Percentiles rank a stretch among this genome's conserved stretches.
These are phyloP conservation scores for Lucilia cuprina DNA, from an alignment of 1,140 invertebrate species.

Conservation along the genomic window DNA sequence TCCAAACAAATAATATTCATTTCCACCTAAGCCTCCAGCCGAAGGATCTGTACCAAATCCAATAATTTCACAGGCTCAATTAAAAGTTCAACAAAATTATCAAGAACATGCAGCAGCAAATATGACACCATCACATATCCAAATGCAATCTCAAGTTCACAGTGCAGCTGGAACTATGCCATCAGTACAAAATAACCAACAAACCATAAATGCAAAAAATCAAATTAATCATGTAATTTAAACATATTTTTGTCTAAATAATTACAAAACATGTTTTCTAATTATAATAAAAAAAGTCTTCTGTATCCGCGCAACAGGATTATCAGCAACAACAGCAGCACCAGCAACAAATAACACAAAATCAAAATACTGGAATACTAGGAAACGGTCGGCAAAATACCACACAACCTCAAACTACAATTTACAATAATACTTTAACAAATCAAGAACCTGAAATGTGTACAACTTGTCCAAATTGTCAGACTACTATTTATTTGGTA, in stretches of 20 bases:
- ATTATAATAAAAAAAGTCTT: not conserved
- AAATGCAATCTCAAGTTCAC: conserved; percentile 7
- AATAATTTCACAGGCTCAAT: not conserved
- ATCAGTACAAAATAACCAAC: not conserved
- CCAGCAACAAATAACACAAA: conserved; percentile 10
- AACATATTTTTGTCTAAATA: not conserved
- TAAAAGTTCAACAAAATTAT: not conserved
- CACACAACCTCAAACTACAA: not conserved
- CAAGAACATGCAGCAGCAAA: conserved; percentile 32
- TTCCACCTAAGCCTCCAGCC: not conserved
- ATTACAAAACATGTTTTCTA: not conserved
- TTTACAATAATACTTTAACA: conserved; percentile 8
- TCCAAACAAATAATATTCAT: not conserved
- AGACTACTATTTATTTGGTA: conserved; percentile 57
- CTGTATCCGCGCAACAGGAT: conserved; percentile 18
- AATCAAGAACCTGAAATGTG: conserved; percentile 52
- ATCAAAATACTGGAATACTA: not conserved
- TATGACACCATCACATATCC: not conserved
- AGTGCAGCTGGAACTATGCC: not conserved
- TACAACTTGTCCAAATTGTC: conserved; percentile 59
- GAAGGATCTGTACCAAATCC: not conserved
- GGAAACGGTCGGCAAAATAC: conserved; percentile 27
- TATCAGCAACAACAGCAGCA: conserved; percentile 37
- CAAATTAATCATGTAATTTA: not conserved
- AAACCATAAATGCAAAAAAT: not conserved